Evolutionary conservation across 2,113 vertebrate genomes (phyloP), one percentile per base, ranked within the genome.

Genomic region (Setophaga kirtlandii): DNA sequence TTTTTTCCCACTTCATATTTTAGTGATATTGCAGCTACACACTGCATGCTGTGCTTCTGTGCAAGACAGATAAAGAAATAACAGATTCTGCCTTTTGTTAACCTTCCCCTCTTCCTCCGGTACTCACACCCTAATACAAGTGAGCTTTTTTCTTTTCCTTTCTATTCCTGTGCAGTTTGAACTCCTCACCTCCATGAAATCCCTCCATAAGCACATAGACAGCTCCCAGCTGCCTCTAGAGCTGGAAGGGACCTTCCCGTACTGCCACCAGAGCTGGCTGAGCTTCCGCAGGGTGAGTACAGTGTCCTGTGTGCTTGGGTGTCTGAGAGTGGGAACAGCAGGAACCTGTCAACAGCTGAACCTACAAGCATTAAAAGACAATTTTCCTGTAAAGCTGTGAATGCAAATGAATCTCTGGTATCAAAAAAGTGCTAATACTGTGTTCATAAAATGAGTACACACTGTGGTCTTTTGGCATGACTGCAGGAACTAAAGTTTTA

Each of bases 221-320:
- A 91, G 91, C 31, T 93, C 94, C 2, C 98, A 98, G 92, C 97
- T 99, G 89, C 99, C 99, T 27, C 52, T 70, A 1, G 97, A 98
- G 24, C 96, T 99, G 15, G 98, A 99, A 41, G 99, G 99, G 47
- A 96, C 97, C n/a, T 98, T 99, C 80, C 97, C 93, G 8, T 99
- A 99, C 87, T 98, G 98, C 74, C 99, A 99, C 93, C 97, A 78
- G 94, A 97, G 97, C 97, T 99, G 99, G 99, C 27, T 99, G 41
- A 93, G 91, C 94, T 99, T 99, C 97, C 98, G 98, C 96, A 98
- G 94, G 98, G 99, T 99, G 90, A 98, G 99, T 98, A 50, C 24
- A 16, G 11, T 41, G 87, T 31, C 37, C 37, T 0, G 5, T 41
- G n/a, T 63, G 63, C 58, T 49, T 53, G 25, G 52, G 64, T 20